Percentiles rank a stretch among this genome's conserved stretches.
phyloP scores from a whole-genome alignment of 2,888 invertebrate genomes.

The Spilosoma lubricipeda region DNA sequence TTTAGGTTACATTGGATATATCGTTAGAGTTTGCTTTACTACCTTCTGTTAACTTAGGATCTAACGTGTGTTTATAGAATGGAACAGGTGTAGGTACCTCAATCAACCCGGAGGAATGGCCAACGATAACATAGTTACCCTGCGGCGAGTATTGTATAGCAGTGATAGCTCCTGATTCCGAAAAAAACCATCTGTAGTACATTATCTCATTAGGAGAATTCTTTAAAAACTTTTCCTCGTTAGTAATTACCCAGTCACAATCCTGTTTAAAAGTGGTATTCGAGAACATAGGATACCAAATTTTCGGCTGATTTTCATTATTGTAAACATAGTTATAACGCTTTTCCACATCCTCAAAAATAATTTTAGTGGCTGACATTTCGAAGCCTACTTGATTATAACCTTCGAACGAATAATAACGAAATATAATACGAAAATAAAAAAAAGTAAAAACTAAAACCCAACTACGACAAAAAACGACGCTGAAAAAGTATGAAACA shows the following conservation, averaged over 20 bases:
- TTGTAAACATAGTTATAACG: slow-evolving; percentile 58
- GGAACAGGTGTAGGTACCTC: slow-evolving; percentile 68
- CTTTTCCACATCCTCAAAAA: slow-evolving; percentile 59
- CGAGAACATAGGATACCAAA: slow-evolving; percentile 75
- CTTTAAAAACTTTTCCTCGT: slow-evolving; percentile 63
- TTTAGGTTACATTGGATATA: slow-evolving; percentile 21
- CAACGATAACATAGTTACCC: slow-evolving; percentile 75
- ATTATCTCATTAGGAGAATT: slow-evolving; percentile 64
- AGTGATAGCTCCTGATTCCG: slow-evolving; percentile 71
- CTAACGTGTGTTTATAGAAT: slow-evolving; percentile 23
- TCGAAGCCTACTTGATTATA: slow-evolving; percentile 42
- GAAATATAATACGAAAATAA: too few relatives aligned
- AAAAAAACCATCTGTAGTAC: slow-evolving; percentile 69
- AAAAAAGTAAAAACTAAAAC: too few relatives aligned
- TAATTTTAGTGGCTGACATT: slow-evolving; percentile 44
- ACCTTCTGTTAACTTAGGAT: slow-evolving; percentile 25
- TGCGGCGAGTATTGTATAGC: slow-evolving; percentile 75
- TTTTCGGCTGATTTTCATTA: slow-evolving; percentile 58
- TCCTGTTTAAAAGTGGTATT: slow-evolving; percentile 45
- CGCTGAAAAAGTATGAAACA: too few relatives aligned
- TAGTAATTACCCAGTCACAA: slow-evolving; percentile 65
- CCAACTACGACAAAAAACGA: too few relatives aligned
- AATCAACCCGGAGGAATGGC: slow-evolving; percentile 81
- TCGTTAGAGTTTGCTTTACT: slow-evolving; percentile 20
- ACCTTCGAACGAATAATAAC: too few relatives aligned